Conservation (phyloP, 2,113 vertebrate species). For the Jaculus jaculus region DNA sequence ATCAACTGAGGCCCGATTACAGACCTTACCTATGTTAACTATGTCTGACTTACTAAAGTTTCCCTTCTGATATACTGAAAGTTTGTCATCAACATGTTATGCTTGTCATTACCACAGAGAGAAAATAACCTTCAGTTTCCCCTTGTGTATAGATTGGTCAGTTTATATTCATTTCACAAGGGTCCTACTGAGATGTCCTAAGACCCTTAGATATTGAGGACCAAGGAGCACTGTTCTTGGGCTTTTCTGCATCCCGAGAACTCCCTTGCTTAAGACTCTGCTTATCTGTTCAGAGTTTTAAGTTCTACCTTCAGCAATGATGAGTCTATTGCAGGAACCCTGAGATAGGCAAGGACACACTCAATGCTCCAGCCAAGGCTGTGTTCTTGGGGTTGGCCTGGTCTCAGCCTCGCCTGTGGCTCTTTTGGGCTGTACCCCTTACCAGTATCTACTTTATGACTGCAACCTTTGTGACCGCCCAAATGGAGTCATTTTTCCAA, state of each 20-base stretch:
- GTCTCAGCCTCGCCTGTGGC: neutral
- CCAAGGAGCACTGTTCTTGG: neutral
- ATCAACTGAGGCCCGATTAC: neutral
- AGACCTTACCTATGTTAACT: neutral
- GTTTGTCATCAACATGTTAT: neutral
- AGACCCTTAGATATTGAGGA: neutral
- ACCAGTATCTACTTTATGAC: neutral
- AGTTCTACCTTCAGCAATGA: neutral
- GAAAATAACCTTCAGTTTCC: neutral
- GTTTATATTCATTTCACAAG: neutral
- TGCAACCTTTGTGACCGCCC: neutral
- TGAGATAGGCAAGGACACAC: rapidly evolving
- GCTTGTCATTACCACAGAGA: neutral
- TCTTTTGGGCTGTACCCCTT: neutral
- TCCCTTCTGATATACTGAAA: neutral
- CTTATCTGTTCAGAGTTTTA: neutral
- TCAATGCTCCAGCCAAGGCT: neutral
- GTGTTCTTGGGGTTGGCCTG: neutral
- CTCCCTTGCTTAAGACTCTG: no score
- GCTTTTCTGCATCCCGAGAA: neutral
- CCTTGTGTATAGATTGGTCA: neutral
- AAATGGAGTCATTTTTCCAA: neutral
- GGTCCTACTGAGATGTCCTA: neutral
- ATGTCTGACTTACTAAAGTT: neutral
- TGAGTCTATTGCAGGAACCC: neutral